A percentile compares a stretch with the other conserved stretches of the same genome.
Evolutionary conservation across 2,113 vertebrate species (phyloP).

Genomic region (Tragelaphus imberbis): DNA sequence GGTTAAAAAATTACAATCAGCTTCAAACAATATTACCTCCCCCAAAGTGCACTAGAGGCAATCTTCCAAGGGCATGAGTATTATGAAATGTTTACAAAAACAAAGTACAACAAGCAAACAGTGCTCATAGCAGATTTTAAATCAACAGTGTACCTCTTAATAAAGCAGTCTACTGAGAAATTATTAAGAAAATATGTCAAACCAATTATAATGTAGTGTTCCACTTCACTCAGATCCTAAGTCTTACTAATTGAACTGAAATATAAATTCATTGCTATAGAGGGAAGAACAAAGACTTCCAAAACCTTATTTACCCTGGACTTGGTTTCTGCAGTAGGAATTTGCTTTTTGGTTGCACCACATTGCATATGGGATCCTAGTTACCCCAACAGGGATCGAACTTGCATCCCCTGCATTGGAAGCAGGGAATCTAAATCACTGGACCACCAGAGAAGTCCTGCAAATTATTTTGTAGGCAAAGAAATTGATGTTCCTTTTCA

Average conservation of each 20-base stretch:
- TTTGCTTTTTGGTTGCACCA: background rate
- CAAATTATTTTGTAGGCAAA: background rate
- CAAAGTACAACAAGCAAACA: conserved; percentile 48
- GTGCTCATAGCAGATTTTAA: conserved; percentile 46
- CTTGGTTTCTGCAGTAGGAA: background rate
- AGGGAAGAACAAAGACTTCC: background rate
- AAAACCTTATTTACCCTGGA: background rate
- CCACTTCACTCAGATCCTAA: background rate
- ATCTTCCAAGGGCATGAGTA: conserved; percentile 4
- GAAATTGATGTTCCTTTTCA: background rate
- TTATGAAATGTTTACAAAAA: conserved; percentile 60
- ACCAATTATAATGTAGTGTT: background rate
- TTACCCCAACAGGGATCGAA: background rate
- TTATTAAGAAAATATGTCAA: conserved; percentile 19
- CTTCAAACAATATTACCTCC: conserved; percentile 31
- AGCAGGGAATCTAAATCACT: background rate
- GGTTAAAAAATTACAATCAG: conserved; percentile 38
- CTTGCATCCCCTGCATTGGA: background rate
- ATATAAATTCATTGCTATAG: conserved; percentile 15
- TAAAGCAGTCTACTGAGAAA: background rate
- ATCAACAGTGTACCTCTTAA: background rate
- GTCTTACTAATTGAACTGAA: conserved; percentile 9
- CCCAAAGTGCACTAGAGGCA: background rate
- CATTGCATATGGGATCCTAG: background rate
- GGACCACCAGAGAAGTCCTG: background rate